These are phyloP conservation scores for Acanthornis magna DNA, from an alignment of 2,797 vertebrate genomes.

Conservation along the genomic window DNA sequence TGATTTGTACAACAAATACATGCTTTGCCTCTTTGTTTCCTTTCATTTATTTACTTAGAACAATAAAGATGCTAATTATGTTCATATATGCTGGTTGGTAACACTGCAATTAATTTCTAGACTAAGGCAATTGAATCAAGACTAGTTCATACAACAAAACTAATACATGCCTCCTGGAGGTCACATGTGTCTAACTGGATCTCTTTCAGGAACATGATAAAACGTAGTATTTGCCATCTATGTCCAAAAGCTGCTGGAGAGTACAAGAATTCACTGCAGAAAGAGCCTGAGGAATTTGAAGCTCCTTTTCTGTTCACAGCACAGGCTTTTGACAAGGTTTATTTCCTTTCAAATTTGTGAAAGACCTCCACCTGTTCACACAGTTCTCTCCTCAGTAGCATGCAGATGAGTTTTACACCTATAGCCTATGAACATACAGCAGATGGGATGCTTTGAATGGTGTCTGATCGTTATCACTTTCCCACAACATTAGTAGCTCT, in stretches of 20 bases:
- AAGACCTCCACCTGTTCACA: background rate
- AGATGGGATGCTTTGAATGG: background rate
- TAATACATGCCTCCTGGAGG: background rate
- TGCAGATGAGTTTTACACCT: background rate
- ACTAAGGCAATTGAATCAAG: background rate
- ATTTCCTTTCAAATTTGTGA: background rate
- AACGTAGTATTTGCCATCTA: background rate
- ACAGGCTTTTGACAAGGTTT: background rate
- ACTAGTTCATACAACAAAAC: background rate
- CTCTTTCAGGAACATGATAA: background rate
- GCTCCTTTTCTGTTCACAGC: background rate
- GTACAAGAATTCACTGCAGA: background rate
- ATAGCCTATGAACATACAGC: background rate
- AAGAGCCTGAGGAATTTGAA: background rate
- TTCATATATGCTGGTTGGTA: constrained; percentile 1
- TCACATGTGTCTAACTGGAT: background rate
- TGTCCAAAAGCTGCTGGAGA: background rate
- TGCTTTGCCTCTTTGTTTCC: constrained; percentile 19
- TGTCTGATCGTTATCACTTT: background rate
- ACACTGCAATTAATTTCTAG: background rate
- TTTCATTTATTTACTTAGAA: constrained; percentile 41
- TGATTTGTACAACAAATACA: background rate
- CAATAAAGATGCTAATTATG: constrained; percentile 32
- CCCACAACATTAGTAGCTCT: background rate
- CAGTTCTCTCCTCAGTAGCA: background rate